These are phyloP conservation scores for Chloroceryle aenea DNA, from an alignment of 2,113 vertebrate species.

Conservation along the genomic window DNA sequence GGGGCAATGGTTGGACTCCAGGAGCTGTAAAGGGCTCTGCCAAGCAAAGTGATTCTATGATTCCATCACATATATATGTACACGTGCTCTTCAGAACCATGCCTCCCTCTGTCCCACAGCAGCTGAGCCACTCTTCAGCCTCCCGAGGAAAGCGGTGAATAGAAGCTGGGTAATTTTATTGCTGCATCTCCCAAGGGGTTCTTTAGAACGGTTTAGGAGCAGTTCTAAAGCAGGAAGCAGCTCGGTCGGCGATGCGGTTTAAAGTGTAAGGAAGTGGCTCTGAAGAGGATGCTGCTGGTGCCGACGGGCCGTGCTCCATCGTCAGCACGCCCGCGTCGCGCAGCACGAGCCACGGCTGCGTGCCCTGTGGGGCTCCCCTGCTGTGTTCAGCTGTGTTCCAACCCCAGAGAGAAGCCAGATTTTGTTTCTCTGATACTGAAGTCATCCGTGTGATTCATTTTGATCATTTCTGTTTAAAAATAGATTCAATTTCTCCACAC, in stretches of 20 bases:
- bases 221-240: background rate
- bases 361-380: background rate
- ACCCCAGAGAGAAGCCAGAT: background rate
- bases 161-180: background rate
- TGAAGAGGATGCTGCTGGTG: background rate
- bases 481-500: background rate
- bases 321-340: background rate
- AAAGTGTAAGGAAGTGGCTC: rapidly evolving
- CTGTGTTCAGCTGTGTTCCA: background rate
- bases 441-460: constrained; percentile 45
- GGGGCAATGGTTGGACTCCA: background rate
- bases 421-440: background rate
- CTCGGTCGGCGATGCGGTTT: background rate
- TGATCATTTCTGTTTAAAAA: constrained; percentile 34
- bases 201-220: background rate
- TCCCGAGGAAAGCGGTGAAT: background rate
- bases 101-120: background rate
- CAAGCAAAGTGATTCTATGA: background rate
- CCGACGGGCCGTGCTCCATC: background rate
- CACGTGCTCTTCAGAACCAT: rapidly evolving
- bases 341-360: background rate
- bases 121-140: background rate
- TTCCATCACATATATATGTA: no score
- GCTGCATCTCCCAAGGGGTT: background rate
- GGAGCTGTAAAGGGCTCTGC: background rate